These are phyloP conservation scores for Rhinella marina DNA, from an alignment of 2,797 vertebrate species.

Conservation along the genomic window DNA sequence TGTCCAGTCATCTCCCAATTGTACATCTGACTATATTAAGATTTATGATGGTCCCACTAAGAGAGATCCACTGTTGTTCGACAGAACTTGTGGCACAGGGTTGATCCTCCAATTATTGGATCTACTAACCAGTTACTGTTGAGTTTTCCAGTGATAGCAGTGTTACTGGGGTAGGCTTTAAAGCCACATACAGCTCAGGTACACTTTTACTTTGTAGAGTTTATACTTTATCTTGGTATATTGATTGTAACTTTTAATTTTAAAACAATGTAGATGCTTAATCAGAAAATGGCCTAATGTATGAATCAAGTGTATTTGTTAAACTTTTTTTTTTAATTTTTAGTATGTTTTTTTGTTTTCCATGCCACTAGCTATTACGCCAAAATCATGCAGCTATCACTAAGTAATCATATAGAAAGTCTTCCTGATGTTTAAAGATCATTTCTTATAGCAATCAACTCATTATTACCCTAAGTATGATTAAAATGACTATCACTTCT, in stretches of 20 bases:
- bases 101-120: conserved; percentile 63
- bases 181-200: conserved; percentile 69
- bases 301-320: too few relatives aligned
- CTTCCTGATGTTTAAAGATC: too few relatives aligned
- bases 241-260: background rate
- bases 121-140: conserved; percentile 67
- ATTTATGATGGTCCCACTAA: conserved; percentile 70
- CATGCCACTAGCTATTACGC: too few relatives aligned
- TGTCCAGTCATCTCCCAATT: conserved; percentile 66
- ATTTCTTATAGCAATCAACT: too few relatives aligned
- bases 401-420: too few relatives aligned
- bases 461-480: too few relatives aligned
- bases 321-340: too few relatives aligned
- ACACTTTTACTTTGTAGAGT: background rate
- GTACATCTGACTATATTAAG: conserved; percentile 70
- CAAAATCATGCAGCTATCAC: too few relatives aligned
- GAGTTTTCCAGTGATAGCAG: conserved; percentile 68
- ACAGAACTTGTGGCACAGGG: conserved; percentile 66
- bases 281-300: too few relatives aligned
- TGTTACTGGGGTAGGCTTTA: conserved; percentile 67
- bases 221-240: background rate
- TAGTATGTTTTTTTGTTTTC: too few relatives aligned
- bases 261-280: too few relatives aligned
- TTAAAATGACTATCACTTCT: too few relatives aligned
- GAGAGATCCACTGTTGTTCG: conserved; percentile 66